A percentile compares a stretch with the other conserved stretches of the same genome.
These are phyloP conservation scores for Asobara japonica DNA, from an alignment of 1,140 invertebrate genomes.

Conservation along the genomic window DNA sequence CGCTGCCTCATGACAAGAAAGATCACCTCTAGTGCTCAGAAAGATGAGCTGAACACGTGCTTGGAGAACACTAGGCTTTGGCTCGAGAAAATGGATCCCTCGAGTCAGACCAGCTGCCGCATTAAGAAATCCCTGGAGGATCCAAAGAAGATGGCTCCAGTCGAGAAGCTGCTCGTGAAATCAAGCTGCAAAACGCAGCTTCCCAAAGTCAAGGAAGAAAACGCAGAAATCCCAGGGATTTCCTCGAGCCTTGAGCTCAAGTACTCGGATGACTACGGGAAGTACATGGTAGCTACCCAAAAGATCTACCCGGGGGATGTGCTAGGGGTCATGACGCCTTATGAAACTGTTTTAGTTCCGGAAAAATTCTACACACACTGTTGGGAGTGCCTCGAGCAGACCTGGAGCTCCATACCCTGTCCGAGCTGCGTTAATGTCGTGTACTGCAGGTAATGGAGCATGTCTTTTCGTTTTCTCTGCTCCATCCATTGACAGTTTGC, in stretches of 20 bases:
- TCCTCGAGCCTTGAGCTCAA: conserved; percentile 8
- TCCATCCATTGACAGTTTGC: too few species aligned
- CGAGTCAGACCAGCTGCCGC: neutral
- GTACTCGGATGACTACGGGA: conserved; percentile 65
- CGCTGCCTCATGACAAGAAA: neutral
- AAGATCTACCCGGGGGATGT: conserved; percentile 79
- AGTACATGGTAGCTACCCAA: conserved; percentile 70
- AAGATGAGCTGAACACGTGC: neutral
- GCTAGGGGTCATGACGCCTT: conserved; percentile 80
- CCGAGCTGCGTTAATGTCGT: conserved; percentile 70
- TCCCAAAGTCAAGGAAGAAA: conserved; percentile 16
- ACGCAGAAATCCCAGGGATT: conserved; percentile 24
- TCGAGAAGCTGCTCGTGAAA: neutral
- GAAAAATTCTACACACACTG: conserved; percentile 74
- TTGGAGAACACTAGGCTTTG: neutral
- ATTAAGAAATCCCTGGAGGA: neutral
- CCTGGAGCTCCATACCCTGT: conserved; percentile 72
- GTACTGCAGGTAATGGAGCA: too few species aligned
- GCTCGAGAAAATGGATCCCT: conserved; percentile 16
- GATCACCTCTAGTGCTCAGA: neutral
- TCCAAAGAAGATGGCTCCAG: neutral
- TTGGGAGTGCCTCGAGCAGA: conserved; percentile 75
- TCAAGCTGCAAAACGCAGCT: neutral
- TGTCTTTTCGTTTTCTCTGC: too few species aligned
- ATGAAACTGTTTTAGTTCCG: conserved; percentile 73